phyloP scores from a whole-genome alignment of 1,140 invertebrate genomes.

The Pachypeltis micranthus region DNA sequence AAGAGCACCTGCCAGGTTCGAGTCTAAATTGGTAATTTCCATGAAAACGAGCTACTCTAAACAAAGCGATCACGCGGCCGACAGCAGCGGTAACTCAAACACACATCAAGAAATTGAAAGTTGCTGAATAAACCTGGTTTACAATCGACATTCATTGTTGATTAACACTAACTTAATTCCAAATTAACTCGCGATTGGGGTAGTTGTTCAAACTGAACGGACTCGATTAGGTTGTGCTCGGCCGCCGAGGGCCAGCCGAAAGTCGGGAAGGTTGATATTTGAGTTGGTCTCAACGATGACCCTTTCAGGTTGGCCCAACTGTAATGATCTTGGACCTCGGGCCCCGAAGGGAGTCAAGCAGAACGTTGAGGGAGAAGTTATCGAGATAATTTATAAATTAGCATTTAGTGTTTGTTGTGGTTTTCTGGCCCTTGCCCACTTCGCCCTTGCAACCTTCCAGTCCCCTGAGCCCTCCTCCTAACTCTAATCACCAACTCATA shows the following conservation, averaged over 20 bases:
- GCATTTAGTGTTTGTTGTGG: slow-evolving; percentile 9
- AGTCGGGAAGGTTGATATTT: slow-evolving; percentile 2
- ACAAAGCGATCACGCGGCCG: too few species aligned
- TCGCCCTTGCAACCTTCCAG: not conserved
- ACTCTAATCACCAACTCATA: slow-evolving; percentile 9
- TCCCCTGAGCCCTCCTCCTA: too few species aligned
- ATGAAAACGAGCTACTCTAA: too few species aligned
- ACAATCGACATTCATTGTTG: too few species aligned
- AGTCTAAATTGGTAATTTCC: too few species aligned
- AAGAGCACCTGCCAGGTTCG: too few species aligned
- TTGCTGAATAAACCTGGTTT: too few species aligned
- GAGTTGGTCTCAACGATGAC: slow-evolving; percentile 9
- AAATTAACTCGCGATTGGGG: not conserved
- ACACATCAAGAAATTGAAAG: too few species aligned
- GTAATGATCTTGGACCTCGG: not conserved
- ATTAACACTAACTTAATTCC: too few species aligned
- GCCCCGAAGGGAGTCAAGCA: too few species aligned
- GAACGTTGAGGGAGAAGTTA: too few species aligned
- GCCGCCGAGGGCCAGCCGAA: not conserved
- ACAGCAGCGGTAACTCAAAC: too few species aligned
- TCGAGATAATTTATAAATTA: slow-evolving; percentile 10
- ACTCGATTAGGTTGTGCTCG: not conserved
- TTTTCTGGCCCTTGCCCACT: not conserved
- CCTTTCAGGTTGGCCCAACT: slow-evolving; percentile 3
- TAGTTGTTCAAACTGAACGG: not conserved